Conservation (phyloP, 1,140 invertebrate species). For the Laupala kohalensis region DNA sequence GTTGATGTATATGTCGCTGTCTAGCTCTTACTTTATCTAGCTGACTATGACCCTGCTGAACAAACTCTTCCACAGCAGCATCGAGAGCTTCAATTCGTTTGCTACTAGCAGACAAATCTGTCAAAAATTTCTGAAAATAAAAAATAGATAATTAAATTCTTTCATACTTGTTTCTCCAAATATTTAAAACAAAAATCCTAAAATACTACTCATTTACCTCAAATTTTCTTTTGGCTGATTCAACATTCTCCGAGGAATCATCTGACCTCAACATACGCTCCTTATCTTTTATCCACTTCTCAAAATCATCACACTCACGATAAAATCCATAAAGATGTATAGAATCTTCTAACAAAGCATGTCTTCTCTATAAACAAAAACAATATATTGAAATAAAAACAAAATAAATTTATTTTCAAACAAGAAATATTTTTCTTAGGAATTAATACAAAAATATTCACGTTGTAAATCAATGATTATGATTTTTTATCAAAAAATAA, state of each 20-base stretch:
- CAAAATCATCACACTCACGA: slow-evolving; percentile 95
- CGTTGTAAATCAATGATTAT: slow-evolving; percentile 3
- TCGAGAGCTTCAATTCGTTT: slow-evolving; percentile 84
- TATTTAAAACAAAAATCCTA: background rate
- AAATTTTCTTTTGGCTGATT: slow-evolving; percentile 87
- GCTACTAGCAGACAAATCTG: slow-evolving; percentile 83
- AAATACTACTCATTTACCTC: slow-evolving; percentile 41
- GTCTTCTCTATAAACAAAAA: slow-evolving; percentile 38
- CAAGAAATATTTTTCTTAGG: too few relatives aligned
- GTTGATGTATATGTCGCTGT: slow-evolving; percentile 70
- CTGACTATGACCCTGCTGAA: slow-evolving; percentile 73
- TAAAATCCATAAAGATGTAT: slow-evolving; percentile 89
- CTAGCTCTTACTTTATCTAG: slow-evolving; percentile 54
- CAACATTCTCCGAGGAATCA: slow-evolving; percentile 78
- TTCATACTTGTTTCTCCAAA: background rate
- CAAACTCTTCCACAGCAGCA: slow-evolving; percentile 72
- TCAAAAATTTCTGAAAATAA: slow-evolving; percentile 80
- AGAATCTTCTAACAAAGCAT: slow-evolving; percentile 77
- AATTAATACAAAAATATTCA: background rate
- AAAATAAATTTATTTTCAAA: background rate
- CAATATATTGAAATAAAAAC: background rate
- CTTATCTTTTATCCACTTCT: slow-evolving; percentile 94
- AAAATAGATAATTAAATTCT: background rate
- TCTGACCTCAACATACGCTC: slow-evolving; percentile 75
- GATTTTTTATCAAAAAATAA: slow-evolving; percentile 1